Base-by-base conservation (phyloP, 30 jellyfish, hydroid and myxozoan genomes). In the Mastigias papua region DNA sequence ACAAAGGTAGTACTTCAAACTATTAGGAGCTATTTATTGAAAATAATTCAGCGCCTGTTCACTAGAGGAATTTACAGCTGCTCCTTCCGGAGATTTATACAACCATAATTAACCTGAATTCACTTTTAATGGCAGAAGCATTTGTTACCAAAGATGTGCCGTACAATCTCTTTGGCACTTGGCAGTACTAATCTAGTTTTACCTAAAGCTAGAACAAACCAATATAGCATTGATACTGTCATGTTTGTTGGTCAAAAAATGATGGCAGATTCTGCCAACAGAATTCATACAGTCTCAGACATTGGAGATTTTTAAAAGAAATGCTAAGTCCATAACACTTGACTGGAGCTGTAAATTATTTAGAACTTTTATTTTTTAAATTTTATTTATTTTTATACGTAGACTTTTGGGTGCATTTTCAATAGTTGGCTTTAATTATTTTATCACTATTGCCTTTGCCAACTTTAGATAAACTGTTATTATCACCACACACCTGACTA, bases 51-150 rank as follows among this genome's bases (percentile, higher is more conserved):
- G 80, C 46, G 28, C 17, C 49, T 35, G 67, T 54, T 21, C 80
- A 83, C 63, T n/a, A 46, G 20, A 83, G 65, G 76, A 85, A 72
- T 60, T 54, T 85, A 71, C 80, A 85, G 82, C 89, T 67, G 63
- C 89, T 85, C 57, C 67, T 72, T 66, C 58, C 26, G 17, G 89
- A 85, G 67, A 58, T 71, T 33, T 73, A 19, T 50, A 85, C 71
- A 85, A 50, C 94, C 1, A 23, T 81, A 25, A 65, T 32, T 51
- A 54, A 54, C 19, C 22, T 65, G 54, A 68, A 71, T 34, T 80
- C 88, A 32, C 20, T 22, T 42, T 27, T 70, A 17, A 83, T 83
- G 93, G 69, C 51, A 19, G 78, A 68, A 34, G 74, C 42, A 81
- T 62, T 81, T 71, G 82, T 71, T 71, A 37, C 35, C 30, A 57